Base-by-base conservation (phyloP, 2,888 invertebrate genomes). In the Rhagophthalmus giganteus region DNA sequence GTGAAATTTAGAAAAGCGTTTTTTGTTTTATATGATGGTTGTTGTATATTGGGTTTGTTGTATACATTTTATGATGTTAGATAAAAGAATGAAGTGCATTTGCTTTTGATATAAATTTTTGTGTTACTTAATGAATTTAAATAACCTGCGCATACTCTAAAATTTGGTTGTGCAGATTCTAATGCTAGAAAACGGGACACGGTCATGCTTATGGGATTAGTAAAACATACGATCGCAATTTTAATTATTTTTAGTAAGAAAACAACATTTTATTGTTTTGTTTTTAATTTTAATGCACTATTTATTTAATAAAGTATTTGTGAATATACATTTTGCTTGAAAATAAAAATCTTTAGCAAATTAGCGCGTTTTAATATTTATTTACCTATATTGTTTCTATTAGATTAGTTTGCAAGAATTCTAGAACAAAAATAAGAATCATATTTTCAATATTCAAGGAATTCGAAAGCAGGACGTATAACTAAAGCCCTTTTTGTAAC, bases 291-390 rank as follows among this genome's bases (percentile, higher is more conserved):
- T 47, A 47, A 47, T 25, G 32, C 14, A 30, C 45, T 32, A 34
- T 39, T 47, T 47, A 47, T 47, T 47, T 47, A n/a, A 39, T 38
- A 47, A 47, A 24, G 32, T 31, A 9, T 39, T 47, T 47, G 47
- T 39, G 32, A 39, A 47, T 26, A 33, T 47, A 37, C 31, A 39
- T 47, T 12, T 39, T 47, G 47, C 47, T 47, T 47, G 27, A 39
- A 47, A 25, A 40, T 14, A 11, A 41, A 41, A n/a, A n/a, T n/a
- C n/a, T n/a, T n/a, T n/a, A n/a, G n/a, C n/a, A n/a, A n/a, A n/a
- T n/a, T n/a, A n/a, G n/a, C n/a, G n/a, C n/a, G n/a, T n/a, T n/a
- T n/a, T n/a, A n/a, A n/a, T n/a, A n/a, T n/a, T n/a, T n/a, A n/a
- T n/a, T n/a, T n/a, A n/a, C n/a, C n/a, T n/a, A n/a, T n/a, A n/a